These are phyloP conservation scores for Salvelinus namaycush DNA, from an alignment of 2,113 vertebrate species.

Conservation along the genomic window DNA sequence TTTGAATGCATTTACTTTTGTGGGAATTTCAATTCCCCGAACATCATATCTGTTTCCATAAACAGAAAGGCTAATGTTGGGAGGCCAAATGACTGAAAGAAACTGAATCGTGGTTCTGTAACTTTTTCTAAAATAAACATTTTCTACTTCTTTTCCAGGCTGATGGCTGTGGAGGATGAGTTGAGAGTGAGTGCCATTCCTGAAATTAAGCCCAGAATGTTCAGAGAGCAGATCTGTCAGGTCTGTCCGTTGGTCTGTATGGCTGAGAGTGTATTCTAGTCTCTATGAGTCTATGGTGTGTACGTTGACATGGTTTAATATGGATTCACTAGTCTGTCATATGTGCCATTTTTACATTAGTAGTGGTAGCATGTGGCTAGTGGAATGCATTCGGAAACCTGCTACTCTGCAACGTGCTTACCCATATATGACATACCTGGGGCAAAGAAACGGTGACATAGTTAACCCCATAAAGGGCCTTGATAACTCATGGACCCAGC, in stretches of 20 bases:
- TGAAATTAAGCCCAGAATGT: slow-evolving; percentile 91
- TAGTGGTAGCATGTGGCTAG: too few relatives aligned
- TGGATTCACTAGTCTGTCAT: too few relatives aligned
- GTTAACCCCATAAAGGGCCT: too few relatives aligned
- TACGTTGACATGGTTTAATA: background rate
- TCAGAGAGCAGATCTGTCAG: slow-evolving; percentile 94
- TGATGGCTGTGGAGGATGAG: slow-evolving; percentile 83
- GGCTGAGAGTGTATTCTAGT: background rate
- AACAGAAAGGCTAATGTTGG: background rate
- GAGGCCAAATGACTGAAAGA: background rate
- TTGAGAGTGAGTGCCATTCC: slow-evolving; percentile 79
- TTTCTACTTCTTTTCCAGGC: slow-evolving; percentile 65
- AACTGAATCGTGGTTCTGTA: background rate
- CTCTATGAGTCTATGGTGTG: background rate
- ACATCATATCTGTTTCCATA: slow-evolving; percentile 72
- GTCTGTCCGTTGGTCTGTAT: slow-evolving; percentile 70
- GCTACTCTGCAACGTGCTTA: too few relatives aligned
- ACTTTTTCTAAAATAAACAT: slow-evolving; percentile 53
- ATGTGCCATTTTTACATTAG: too few relatives aligned
- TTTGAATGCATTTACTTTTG: slow-evolving; percentile 10
- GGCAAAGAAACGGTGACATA: too few relatives aligned
- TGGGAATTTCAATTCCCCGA: background rate
- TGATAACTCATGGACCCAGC: too few relatives aligned
- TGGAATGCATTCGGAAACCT: too few relatives aligned
- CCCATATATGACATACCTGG: too few relatives aligned